Conservation (phyloP, 2,888 invertebrate genomes). For the Stenurella melanura region DNA sequence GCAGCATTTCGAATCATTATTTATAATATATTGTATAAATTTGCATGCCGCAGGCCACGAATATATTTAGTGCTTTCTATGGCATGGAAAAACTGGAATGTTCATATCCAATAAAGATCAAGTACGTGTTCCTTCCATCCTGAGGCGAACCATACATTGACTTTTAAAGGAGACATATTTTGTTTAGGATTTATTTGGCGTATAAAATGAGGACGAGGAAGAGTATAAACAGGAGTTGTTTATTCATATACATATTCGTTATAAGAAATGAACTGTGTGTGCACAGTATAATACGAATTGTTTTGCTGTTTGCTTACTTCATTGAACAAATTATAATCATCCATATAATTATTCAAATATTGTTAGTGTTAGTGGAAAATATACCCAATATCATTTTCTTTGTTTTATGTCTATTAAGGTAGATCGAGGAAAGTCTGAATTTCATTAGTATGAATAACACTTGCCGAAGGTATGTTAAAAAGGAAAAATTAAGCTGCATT, state of each 20-base stretch:
- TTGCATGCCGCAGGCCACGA: conserved; percentile 33
- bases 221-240: conserved; percentile 4
- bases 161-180: conserved; percentile 36
- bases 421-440: too few species aligned
- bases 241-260: background rate
- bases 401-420: too few species aligned
- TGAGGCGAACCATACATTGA: conserved; percentile 25
- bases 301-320: background rate
- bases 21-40: conserved; percentile 13
- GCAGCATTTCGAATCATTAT: background rate
- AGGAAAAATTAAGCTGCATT: too few species aligned
- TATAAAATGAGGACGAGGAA: background rate
- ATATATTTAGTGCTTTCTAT: conserved; percentile 37
- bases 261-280: background rate
- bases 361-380: too few species aligned
- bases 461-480: too few species aligned
- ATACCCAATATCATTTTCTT: too few species aligned
- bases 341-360: too few species aligned
- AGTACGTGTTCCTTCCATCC: conserved; percentile 38
- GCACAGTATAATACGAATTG: background rate
- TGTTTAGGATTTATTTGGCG: conserved; percentile 9
- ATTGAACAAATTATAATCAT: too few species aligned
- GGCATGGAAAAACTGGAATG: conserved; percentile 46
- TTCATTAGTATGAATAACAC: too few species aligned
- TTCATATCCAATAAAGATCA: conserved; percentile 49